Percentiles rank a stretch among this genome's conserved stretches.
Conservation (phyloP, 2,113 vertebrate species). For the Grammomys surdaster region DNA sequence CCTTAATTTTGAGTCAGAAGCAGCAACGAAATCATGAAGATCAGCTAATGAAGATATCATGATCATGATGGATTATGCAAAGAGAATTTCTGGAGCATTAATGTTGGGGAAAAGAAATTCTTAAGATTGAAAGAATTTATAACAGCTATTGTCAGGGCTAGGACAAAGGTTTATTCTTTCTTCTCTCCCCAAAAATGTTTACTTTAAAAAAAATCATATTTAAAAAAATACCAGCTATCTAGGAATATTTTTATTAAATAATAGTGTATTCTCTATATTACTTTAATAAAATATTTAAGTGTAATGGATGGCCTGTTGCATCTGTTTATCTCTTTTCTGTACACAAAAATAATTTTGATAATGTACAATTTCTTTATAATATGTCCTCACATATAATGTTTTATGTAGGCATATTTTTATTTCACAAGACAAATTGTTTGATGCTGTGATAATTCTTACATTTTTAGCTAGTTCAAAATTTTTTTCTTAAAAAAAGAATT, state of each 20-base stretch:
- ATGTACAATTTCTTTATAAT: conserved; percentile 30
- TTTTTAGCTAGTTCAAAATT: not conserved
- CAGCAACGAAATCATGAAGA: conserved; percentile 74
- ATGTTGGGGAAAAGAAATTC: conserved; percentile 57
- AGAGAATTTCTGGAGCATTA: conserved; percentile 78
- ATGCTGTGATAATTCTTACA: conserved; percentile 2
- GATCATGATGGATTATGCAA: conserved; percentile 74
- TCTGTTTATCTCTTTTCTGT: not conserved
- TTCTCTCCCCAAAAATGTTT: not conserved
- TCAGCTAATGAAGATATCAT: conserved; percentile 80
- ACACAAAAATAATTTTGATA: conserved; percentile 2
- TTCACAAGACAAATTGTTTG: conserved; percentile 14
- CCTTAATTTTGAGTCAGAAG: conserved; percentile 77
- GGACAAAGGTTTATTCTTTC: not conserved
- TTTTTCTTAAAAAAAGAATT: not conserved
- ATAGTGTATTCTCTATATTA: not conserved
- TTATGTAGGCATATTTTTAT: conserved; percentile 30
- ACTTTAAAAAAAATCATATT: not conserved
- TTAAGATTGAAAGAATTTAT: conserved; percentile 41
- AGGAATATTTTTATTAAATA: not conserved
- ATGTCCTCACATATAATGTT: conserved; percentile 8
- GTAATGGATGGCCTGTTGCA: not conserved
- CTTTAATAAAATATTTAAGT: conserved; percentile 21
- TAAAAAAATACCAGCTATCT: not conserved
- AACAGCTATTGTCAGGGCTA: not conserved